These are phyloP conservation scores for Temnothorax unifasciatus DNA, from an alignment of 2,888 invertebrate species.

Conservation along the genomic window DNA sequence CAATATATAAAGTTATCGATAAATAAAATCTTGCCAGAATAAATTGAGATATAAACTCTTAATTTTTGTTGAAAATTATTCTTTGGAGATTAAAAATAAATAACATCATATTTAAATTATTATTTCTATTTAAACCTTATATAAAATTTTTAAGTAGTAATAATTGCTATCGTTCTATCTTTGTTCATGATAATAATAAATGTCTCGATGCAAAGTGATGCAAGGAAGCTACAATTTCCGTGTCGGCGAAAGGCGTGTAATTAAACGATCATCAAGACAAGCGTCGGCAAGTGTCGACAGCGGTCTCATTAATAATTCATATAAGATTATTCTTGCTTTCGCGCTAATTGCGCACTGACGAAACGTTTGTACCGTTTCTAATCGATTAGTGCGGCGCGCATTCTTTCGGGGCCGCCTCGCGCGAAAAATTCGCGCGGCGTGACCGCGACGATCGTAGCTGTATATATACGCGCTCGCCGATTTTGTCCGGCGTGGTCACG, in stretches of 20 bases:
- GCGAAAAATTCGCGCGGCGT: neutral
- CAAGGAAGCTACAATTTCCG: neutral
- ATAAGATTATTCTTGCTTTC: conserved; percentile 10
- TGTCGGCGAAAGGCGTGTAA: neutral
- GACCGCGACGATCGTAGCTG: neutral
- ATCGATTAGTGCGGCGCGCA: conserved; percentile 22
- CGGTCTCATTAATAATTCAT: conserved; percentile 43
- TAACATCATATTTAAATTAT: neutral
- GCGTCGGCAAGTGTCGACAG: conserved; percentile 35
- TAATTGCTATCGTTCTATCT: neutral
- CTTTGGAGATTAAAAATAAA: neutral
- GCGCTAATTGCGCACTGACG: conserved; percentile 32
- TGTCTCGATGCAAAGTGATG: neutral
- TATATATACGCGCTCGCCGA: conserved; percentile 2
- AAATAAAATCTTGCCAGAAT: neutral
- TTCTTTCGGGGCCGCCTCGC: neutral
- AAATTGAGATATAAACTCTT: neutral
- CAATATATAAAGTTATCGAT: neutral
- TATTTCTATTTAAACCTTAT: neutral
- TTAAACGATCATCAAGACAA: conserved; percentile 26
- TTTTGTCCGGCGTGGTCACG: conserved; percentile 58
- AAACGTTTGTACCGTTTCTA: neutral
- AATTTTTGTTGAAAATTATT: neutral
- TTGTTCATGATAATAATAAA: neutral
- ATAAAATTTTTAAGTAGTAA: neutral